Conservation (phyloP, 2,113 vertebrate species). For the Macrotus californicus region DNA sequence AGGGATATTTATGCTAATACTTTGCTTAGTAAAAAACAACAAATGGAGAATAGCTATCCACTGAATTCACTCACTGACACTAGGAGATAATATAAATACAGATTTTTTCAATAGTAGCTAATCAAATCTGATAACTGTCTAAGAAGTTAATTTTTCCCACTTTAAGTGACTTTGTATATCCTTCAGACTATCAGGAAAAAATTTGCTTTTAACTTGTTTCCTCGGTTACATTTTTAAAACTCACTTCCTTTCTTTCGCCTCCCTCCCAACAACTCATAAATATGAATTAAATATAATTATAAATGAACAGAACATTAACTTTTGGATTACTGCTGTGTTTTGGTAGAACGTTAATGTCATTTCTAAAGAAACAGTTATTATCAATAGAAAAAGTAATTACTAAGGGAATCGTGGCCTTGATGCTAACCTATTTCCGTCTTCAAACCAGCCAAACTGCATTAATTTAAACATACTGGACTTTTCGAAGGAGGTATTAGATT, state of each 20-base stretch:
- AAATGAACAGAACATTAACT: conserved; percentile 67
- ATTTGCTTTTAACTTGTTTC: conserved; percentile 43
- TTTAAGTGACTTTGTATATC: conserved; percentile 8
- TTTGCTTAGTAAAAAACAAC: conserved; percentile 28
- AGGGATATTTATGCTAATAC: conserved; percentile 2
- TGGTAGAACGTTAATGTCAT: conserved; percentile 62
- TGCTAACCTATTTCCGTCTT: conserved; percentile 46
- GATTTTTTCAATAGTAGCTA: conserved; percentile 9
- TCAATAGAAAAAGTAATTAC: conserved; percentile 51
- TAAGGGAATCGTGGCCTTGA: conserved; percentile 23
- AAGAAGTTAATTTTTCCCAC: neutral
- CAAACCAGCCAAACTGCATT: conserved; percentile 51
- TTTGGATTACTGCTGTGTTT: conserved; percentile 64
- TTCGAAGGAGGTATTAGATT: conserved; percentile 44
- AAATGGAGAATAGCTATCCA: neutral
- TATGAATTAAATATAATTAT: conserved; percentile 73
- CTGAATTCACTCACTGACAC: conserved; percentile 8
- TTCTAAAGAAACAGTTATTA: conserved; percentile 62
- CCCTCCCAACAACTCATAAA: conserved; percentile 72
- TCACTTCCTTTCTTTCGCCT: conserved; percentile 56
- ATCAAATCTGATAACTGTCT: conserved; percentile 19
- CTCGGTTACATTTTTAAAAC: conserved; percentile 35
- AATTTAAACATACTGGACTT: conserved; percentile 64
- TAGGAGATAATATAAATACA: conserved; percentile 23
- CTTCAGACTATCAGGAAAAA: conserved; percentile 27